phyloP scores from a whole-genome alignment of 2,797 vertebrate species.

The Neomorphus geoffroyi region DNA sequence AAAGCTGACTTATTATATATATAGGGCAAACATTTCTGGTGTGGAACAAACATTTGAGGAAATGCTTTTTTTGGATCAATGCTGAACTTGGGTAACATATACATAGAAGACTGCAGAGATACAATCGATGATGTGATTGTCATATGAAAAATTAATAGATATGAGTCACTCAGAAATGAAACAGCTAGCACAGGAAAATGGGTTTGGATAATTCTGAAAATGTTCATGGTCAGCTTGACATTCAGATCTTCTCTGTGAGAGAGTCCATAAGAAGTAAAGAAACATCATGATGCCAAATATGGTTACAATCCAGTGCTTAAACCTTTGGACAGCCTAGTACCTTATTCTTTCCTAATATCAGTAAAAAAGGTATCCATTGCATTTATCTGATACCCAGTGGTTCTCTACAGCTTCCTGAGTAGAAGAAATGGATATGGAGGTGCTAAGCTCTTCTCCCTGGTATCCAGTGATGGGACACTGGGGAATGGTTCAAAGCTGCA shows the following conservation, averaged over 20 bases:
- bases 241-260: neutral
- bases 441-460: neutral
- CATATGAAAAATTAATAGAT: neutral
- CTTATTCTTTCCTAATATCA: neutral
- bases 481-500: neutral
- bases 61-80: neutral
- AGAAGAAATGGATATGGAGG: neutral
- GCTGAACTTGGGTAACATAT: neutral
- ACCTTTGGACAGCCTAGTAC: neutral
- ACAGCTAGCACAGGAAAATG: neutral
- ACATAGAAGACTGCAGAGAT: neutral
- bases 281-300: neutral
- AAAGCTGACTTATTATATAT: neutral
- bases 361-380: neutral
- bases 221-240: neutral
- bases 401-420: neutral
- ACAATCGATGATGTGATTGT: neutral
- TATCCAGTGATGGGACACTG: fast-evolving
- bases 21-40: neutral
- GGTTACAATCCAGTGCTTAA: neutral
- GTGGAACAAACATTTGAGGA: neutral
- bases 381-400: neutral
- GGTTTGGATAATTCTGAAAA: neutral
- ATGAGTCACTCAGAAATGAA: neutral
- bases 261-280: neutral